Evolutionary conservation across 2,797 vertebrate species (phyloP).

Genomic region (Eutrigla gurnardus): DNA sequence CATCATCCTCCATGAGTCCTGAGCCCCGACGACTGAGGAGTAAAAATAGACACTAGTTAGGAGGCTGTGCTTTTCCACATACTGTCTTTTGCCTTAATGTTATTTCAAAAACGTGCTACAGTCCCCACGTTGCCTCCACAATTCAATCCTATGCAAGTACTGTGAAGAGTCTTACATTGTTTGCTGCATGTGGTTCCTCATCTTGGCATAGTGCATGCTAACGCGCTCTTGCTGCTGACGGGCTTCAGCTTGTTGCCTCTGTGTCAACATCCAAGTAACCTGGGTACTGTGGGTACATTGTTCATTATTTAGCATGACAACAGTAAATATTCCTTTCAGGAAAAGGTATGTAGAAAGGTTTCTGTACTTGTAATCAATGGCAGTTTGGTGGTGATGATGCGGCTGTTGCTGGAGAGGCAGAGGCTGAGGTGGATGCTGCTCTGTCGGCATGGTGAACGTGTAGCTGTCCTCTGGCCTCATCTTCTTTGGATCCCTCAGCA

Average conservation of each 20-base stretch:
- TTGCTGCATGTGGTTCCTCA: constrained; percentile 96
- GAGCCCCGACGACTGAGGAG: constrained; percentile 90
- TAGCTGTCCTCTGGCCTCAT: constrained; percentile 92
- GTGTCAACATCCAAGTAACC: constrained; percentile 98
- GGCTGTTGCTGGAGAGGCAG: constrained; percentile 68
- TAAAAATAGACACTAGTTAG: constrained; percentile 16
- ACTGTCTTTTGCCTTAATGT: background rate
- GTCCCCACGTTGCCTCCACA: background rate
- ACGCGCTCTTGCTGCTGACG: constrained; percentile 94
- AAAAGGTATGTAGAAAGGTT: constrained; percentile 5
- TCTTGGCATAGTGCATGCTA: constrained; percentile 94
- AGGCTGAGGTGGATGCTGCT: constrained; percentile 81
- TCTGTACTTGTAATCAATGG: constrained; percentile 96
- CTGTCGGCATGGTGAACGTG: constrained; percentile 91
- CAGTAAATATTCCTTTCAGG: background rate
- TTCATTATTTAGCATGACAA: constrained; percentile 11
- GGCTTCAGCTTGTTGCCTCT: constrained; percentile 94
- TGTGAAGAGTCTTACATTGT: constrained; percentile 87
- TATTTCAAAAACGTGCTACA: background rate
- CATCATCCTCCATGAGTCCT: constrained; percentile 97
- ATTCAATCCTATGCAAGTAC: background rate
- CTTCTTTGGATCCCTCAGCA: constrained; percentile 94
- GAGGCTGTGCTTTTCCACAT: background rate
- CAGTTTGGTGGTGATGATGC: constrained; percentile 86
- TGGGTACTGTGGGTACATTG: constrained; percentile 86